Conservation (phyloP, 1,140 invertebrate genomes). For the Drosophila ercepeae region DNA sequence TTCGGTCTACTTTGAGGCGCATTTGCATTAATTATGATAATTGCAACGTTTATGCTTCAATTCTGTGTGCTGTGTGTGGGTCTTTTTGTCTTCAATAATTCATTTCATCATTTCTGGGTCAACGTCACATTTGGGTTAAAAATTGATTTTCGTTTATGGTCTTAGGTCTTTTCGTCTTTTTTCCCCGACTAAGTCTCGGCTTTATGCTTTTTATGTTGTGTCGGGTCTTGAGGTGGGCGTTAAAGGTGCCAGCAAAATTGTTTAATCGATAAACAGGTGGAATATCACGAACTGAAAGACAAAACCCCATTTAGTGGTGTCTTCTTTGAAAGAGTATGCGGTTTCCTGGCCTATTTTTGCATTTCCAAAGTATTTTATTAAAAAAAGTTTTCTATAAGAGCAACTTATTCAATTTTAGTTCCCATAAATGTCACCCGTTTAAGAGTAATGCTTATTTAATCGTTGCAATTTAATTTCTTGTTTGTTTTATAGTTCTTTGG, state of each 20-base stretch:
- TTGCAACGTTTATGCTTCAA: slow-evolving; percentile 57
- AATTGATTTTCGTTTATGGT: slow-evolving; percentile 61
- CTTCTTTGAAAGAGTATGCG: not conserved
- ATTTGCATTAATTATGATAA: slow-evolving; percentile 65
- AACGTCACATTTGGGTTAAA: slow-evolving; percentile 58
- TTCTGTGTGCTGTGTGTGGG: slow-evolving; percentile 36
- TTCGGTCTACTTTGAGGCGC: slow-evolving; percentile 47
- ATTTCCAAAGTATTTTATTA: too few relatives aligned
- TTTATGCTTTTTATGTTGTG: slow-evolving; percentile 49
- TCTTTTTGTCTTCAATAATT: slow-evolving; percentile 34
- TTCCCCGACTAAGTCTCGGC: slow-evolving; percentile 4
- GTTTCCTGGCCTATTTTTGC: not conserved
- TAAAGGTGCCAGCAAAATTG: slow-evolving; percentile 49
- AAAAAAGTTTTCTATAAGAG: not conserved
- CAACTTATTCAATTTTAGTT: not conserved
- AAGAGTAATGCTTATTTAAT: slow-evolving; percentile 11
- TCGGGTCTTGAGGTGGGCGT: slow-evolving; percentile 45
- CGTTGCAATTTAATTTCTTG: not conserved
- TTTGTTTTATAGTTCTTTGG: not conserved
- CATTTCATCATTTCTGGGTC: slow-evolving; percentile 42
- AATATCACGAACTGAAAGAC: slow-evolving; percentile 26
- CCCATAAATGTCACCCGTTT: not conserved
- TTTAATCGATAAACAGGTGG: slow-evolving; percentile 55
- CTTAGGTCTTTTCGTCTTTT: slow-evolving; percentile 11
- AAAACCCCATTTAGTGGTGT: slow-evolving; percentile 1